These are phyloP conservation scores for Dioctria rufipes DNA, from an alignment of 2,888 invertebrate species.

Conservation along the genomic window DNA sequence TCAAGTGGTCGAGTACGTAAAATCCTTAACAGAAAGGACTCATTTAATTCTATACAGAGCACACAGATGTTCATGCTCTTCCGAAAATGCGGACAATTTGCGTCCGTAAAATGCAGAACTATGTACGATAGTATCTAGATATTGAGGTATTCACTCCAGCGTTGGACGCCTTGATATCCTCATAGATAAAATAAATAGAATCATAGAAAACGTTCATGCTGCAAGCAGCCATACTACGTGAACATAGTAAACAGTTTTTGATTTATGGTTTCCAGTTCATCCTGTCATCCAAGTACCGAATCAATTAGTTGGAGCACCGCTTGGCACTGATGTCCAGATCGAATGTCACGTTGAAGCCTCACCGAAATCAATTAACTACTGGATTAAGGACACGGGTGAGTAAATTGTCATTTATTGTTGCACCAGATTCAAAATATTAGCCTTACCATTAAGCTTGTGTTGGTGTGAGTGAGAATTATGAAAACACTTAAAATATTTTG, in stretches of 20 bases:
- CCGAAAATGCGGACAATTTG: slow-evolving; percentile 50
- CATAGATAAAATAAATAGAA: slow-evolving; percentile 29
- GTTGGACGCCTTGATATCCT: slow-evolving; percentile 44
- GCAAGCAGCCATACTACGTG: slow-evolving; percentile 55
- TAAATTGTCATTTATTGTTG: slow-evolving; percentile 60
- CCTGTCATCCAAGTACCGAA: slow-evolving; percentile 94
- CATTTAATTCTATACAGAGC: slow-evolving; percentile 52
- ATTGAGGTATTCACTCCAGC: slow-evolving; percentile 20
- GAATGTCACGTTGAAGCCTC: slow-evolving; percentile 93
- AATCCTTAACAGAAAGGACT: slow-evolving; percentile 52
- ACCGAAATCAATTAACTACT: slow-evolving; percentile 92
- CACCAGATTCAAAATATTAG: slow-evolving; percentile 53
- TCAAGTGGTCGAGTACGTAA: slow-evolving; percentile 52
- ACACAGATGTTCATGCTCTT: slow-evolving; percentile 49
- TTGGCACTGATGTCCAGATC: slow-evolving; percentile 87
- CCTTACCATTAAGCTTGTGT: slow-evolving; percentile 37
- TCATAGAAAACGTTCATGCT: slow-evolving; percentile 22
- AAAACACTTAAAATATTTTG: background rate
- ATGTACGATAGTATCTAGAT: slow-evolving; percentile 40
- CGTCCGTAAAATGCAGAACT: slow-evolving; percentile 45
- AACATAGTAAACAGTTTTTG: slow-evolving; percentile 60
- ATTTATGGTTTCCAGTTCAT: slow-evolving; percentile 78
- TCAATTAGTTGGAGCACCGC: slow-evolving; percentile 90
- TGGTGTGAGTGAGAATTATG: slow-evolving; percentile 11
- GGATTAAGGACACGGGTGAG: slow-evolving; percentile 89